Evolutionary conservation across 2,888 invertebrate genomes (phyloP).

Genomic region (Drosophila setosimentum): DNA sequence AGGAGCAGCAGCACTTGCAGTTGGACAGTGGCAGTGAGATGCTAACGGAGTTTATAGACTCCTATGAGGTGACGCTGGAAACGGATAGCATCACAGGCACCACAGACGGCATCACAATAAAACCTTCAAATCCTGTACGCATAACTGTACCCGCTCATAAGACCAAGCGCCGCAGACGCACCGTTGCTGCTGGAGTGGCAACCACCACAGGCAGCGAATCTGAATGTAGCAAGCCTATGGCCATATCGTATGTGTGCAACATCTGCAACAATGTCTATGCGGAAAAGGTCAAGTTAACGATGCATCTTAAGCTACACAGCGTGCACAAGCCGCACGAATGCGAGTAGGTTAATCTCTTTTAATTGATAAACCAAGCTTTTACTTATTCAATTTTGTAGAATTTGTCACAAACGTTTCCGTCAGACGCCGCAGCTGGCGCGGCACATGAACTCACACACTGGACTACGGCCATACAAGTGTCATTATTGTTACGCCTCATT

Average conservation of each 20-base stretch:
- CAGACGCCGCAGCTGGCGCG: constrained; percentile 82
- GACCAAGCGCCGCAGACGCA: constrained; percentile 13
- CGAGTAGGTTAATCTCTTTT: constrained; percentile 69
- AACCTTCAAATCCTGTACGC: constrained; percentile 4
- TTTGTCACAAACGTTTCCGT: constrained; percentile 82
- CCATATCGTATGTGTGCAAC: constrained; percentile 66
- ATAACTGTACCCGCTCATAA: background rate
- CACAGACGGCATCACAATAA: constrained; percentile 22
- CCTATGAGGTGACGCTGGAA: constrained; percentile 52
- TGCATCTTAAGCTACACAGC: constrained; percentile 81
- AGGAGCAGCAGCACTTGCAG: constrained; percentile 12
- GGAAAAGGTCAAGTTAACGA: constrained; percentile 76
- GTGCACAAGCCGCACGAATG: constrained; percentile 81
- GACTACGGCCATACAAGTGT: constrained; percentile 83
- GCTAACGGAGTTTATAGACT: constrained; percentile 40
- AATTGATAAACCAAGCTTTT: background rate
- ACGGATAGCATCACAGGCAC: constrained; percentile 21
- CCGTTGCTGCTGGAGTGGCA: background rate
- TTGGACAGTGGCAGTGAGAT: constrained; percentile 30
- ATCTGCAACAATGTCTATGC: constrained; percentile 82
- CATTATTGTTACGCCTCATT: constrained; percentile 82
- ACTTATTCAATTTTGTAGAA: constrained; percentile 52
- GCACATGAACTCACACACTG: constrained; percentile 82
- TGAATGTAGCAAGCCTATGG: background rate
- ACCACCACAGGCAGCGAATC: background rate